A percentile compares a stretch with the other conserved stretches of the same genome.
phyloP scores from a whole-genome alignment of 2,888 invertebrate genomes.

The Morpho achilles region DNA sequence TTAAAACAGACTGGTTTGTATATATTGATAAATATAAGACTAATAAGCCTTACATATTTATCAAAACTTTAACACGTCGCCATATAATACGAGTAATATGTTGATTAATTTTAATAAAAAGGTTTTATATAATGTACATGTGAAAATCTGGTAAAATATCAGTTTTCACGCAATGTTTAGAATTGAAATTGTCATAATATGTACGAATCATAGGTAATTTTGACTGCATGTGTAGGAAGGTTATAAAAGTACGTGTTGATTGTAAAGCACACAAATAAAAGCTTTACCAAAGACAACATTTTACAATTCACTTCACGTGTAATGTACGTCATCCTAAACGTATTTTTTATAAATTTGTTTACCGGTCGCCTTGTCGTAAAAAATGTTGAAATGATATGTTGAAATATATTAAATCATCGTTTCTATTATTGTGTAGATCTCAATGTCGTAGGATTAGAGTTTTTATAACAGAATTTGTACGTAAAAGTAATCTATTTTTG shows the following conservation, averaged over 20 bases:
- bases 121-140: too few species aligned
- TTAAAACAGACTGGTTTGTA: too few species aligned
- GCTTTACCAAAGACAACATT: constrained; percentile 16
- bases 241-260: constrained; percentile 7
- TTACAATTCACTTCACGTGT: constrained; percentile 12
- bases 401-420: not conserved
- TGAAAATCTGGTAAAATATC: too few species aligned
- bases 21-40: too few species aligned
- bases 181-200: too few species aligned
- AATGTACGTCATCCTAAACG: constrained; percentile 11
- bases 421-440: constrained; percentile 4
- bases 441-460: not conserved
- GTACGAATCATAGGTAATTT: not conserved
- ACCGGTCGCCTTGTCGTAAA: constrained; percentile 7
- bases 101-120: too few species aligned
- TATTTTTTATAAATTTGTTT: constrained; percentile 15
- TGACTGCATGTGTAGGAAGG: not conserved
- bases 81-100: too few species aligned
- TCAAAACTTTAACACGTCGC: too few species aligned
- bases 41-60: too few species aligned
- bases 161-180: too few species aligned
- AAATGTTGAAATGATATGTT: not conserved
- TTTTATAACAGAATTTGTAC: not conserved
- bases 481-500: too few species aligned
- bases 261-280: constrained; percentile 4